Conservation (phyloP, 2,888 invertebrate genomes). For the Latrodectus elegans region DNA sequence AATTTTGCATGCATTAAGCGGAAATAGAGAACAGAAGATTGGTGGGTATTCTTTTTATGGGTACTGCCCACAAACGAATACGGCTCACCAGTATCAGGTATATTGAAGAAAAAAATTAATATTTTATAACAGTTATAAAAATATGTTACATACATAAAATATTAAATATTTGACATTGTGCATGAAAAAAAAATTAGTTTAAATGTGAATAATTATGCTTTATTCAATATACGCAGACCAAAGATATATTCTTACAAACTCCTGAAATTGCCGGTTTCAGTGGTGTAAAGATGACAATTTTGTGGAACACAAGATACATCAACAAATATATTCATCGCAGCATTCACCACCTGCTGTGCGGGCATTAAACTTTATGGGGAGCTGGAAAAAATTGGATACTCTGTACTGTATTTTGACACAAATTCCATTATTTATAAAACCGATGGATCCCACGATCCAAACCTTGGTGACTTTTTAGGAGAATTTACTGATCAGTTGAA, state of each 20-base stretch:
- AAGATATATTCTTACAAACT: slow-evolving; percentile 19
- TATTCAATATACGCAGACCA: not conserved
- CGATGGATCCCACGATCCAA: slow-evolving; percentile 9
- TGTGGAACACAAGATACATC: not conserved
- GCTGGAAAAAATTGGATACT: not conserved
- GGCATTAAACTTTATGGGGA: slow-evolving; percentile 3
- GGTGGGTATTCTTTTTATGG: slow-evolving; percentile 3
- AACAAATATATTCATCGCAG: slow-evolving; percentile 40
- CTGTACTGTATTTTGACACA: slow-evolving; percentile 21
- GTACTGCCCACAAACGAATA: slow-evolving; percentile 1
- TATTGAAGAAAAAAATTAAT: no score
- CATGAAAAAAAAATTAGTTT: not conserved
- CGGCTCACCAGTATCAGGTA: not conserved
- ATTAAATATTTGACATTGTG: not conserved
- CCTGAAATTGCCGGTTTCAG: slow-evolving; percentile 7
- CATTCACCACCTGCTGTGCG: slow-evolving; percentile 26
- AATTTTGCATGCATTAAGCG: slow-evolving; percentile 27
- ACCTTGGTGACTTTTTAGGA: slow-evolving; percentile 7
- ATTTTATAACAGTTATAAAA: not conserved
- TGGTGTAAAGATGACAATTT: not conserved
- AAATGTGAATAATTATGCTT: not conserved
- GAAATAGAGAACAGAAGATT: not conserved
- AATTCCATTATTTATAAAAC: slow-evolving; percentile 17
- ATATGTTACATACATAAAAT: not conserved
- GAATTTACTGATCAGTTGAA: slow-evolving; percentile 21